Percentiles rank a stretch among this genome's conserved stretches.
These are phyloP conservation scores for Belgica antarctica DNA, from an alignment of 2,888 invertebrate species.

Conservation along the genomic window DNA sequence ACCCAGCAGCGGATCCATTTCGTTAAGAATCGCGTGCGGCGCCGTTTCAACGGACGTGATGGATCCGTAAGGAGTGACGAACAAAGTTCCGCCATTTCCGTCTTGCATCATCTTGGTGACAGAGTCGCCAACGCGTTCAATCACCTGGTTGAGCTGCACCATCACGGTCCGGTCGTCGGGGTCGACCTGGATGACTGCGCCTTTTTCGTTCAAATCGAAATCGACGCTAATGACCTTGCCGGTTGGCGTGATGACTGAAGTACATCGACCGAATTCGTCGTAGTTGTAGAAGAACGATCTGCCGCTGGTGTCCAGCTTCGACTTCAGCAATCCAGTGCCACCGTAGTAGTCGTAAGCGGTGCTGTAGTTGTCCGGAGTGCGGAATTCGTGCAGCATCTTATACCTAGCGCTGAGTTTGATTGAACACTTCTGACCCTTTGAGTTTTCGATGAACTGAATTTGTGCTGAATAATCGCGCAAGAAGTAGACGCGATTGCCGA, in stretches of 20 bases:
- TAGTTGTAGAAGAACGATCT: slow-evolving; percentile 91
- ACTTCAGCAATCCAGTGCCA: slow-evolving; percentile 82
- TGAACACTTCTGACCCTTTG: slow-evolving; percentile 87
- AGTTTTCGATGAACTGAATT: slow-evolving; percentile 92
- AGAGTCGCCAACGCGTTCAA: slow-evolving; percentile 77
- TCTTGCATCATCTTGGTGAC: slow-evolving; percentile 77
- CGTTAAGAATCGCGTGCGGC: slow-evolving; percentile 85
- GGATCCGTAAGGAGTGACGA: slow-evolving; percentile 82
- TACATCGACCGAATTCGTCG: slow-evolving; percentile 89
- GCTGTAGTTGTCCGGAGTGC: slow-evolving; percentile 90
- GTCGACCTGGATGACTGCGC: slow-evolving; percentile 82
- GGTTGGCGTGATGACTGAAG: slow-evolving; percentile 91
- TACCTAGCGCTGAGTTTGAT: slow-evolving; percentile 79
- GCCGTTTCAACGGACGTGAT: slow-evolving; percentile 85
- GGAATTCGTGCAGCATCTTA: slow-evolving; percentile 79
- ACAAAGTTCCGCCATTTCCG: slow-evolving; percentile 79
- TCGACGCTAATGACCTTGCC: slow-evolving; percentile 85
- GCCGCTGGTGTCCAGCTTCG: slow-evolving; percentile 85
- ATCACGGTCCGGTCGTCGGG: slow-evolving; percentile 78
- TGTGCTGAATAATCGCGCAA: slow-evolving; percentile 79
- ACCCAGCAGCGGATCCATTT: slow-evolving; percentile 80
- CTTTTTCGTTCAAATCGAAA: slow-evolving; percentile 87
- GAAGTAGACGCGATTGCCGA: slow-evolving; percentile 84
- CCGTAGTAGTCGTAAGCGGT: slow-evolving; percentile 92
- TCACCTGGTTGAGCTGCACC: slow-evolving; percentile 82